phyloP scores from a whole-genome alignment of 2,113 vertebrate species.

The Rostratula benghalensis region DNA sequence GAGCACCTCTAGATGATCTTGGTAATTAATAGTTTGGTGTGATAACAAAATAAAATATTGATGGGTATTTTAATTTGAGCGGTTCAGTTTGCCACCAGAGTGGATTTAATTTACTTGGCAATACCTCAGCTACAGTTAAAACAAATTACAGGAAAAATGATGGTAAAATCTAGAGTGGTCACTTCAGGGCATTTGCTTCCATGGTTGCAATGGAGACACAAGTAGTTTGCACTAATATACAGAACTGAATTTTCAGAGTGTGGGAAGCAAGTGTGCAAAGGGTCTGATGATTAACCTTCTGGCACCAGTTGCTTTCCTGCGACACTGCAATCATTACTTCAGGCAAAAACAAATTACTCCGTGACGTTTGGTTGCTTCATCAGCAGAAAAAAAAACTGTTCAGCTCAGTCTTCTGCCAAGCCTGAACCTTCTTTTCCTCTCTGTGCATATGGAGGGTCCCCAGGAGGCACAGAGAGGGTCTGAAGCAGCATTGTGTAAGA shows the following conservation, averaged over 20 bases:
- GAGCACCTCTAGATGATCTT: not conserved
- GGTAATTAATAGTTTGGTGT: not conserved
- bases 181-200: not conserved
- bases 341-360: constrained; percentile 16
- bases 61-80: not conserved
- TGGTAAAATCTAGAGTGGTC: not conserved
- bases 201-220: not conserved
- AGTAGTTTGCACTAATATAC: not conserved
- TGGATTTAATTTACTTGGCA: not conserved
- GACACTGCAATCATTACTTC: constrained; percentile 18
- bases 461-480: not conserved
- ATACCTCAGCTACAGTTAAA: not conserved
- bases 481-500: not conserved
- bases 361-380: constrained; percentile 42
- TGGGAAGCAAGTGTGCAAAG: constrained; percentile 42
- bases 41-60: not conserved
- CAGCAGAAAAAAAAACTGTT: not conserved
- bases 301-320: constrained; percentile 5
- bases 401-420: constrained; percentile 20
- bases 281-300: constrained; percentile 37
- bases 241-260: not conserved
- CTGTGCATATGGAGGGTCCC: not conserved
- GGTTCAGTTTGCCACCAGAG: rapidly evolving
- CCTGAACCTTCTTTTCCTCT: not conserved
- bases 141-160: not conserved